Conservation (phyloP, 2,888 invertebrate genomes). For the Schizotus pectinicornis region DNA sequence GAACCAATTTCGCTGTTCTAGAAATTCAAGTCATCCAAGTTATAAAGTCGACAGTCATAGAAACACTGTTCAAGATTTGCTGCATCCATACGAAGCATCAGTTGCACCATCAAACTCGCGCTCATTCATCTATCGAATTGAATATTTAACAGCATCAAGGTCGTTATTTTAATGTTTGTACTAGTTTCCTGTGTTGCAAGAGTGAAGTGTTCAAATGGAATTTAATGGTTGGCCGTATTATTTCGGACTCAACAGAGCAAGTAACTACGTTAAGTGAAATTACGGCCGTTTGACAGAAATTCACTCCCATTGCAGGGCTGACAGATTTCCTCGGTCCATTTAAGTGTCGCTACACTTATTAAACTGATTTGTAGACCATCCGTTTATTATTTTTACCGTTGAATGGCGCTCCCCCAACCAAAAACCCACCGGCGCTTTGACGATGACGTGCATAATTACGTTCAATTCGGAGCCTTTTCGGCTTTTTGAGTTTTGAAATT, state of each 20-base stretch:
- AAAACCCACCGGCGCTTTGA: too few species aligned
- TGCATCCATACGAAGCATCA: too few species aligned
- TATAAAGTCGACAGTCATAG: too few species aligned
- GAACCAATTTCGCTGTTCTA: too few species aligned
- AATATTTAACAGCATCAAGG: constrained; percentile 17
- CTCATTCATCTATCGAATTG: background rate
- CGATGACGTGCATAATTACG: too few species aligned
- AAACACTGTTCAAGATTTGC: too few species aligned
- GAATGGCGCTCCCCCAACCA: background rate
- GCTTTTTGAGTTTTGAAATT: too few species aligned
- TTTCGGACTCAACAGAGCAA: constrained; percentile 39
- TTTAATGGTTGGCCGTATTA: constrained; percentile 42
- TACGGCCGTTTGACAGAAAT: constrained; percentile 31
- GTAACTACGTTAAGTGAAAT: constrained; percentile 40
- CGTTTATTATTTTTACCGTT: background rate
- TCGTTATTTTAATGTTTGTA: constrained; percentile 20
- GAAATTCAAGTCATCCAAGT: too few species aligned
- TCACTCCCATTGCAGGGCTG: constrained; percentile 11
- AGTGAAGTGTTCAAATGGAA: constrained; percentile 46
- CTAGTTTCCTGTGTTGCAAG: constrained; percentile 40
- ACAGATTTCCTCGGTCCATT: constrained; percentile 24
- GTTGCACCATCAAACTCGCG: background rate
- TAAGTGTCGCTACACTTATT: constrained; percentile 16
- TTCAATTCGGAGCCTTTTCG: too few species aligned
- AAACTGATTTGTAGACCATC: constrained; percentile 9